A percentile compares a stretch with the other conserved stretches of the same genome.
phyloP scores from a whole-genome alignment of 2,797 vertebrate genomes.

The Oophaga sylvatica region DNA sequence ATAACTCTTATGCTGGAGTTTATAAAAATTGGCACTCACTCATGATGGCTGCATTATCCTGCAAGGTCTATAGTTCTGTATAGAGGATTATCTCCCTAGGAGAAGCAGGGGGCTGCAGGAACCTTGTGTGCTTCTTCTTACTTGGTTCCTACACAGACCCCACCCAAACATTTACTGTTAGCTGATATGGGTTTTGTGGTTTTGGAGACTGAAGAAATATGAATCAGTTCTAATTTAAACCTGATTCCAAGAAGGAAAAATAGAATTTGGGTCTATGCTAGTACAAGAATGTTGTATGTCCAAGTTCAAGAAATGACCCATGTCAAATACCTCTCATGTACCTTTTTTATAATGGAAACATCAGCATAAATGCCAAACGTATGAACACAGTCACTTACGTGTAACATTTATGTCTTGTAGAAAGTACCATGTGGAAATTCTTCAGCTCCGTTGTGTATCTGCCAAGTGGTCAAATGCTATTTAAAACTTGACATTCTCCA shows the following conservation, averaged over 20 bases:
- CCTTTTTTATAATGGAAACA: constrained; percentile 65
- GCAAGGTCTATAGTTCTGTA: background rate
- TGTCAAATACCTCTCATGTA: constrained; percentile 63
- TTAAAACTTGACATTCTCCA: constrained; percentile 83
- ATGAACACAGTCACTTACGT: constrained; percentile 54
- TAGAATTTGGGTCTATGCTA: constrained; percentile 80
- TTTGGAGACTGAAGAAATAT: constrained; percentile 85
- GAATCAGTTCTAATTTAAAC: constrained; percentile 95
- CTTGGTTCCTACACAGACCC: constrained; percentile 62
- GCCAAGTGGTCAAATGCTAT: constrained; percentile 80
- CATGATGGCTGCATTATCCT: background rate
- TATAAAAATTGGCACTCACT: constrained; percentile 13
- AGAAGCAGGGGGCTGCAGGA: background rate
- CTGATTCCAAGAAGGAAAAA: constrained; percentile 84
- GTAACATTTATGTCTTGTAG: constrained; percentile 66
- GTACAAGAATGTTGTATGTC: constrained; percentile 77
- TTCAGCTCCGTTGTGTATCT: constrained; percentile 68
- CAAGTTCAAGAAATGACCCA: constrained; percentile 67
- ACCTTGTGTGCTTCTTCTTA: constrained; percentile 51
- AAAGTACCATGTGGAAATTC: constrained; percentile 74
- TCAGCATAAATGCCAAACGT: constrained; percentile 66
- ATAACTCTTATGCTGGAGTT: background rate
- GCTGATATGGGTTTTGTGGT: constrained; percentile 83
- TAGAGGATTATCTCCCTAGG: background rate
- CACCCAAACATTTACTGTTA: constrained; percentile 77